These are phyloP conservation scores for Carduelis carduelis DNA, from an alignment of 2,797 vertebrate genomes.

Conservation along the genomic window DNA sequence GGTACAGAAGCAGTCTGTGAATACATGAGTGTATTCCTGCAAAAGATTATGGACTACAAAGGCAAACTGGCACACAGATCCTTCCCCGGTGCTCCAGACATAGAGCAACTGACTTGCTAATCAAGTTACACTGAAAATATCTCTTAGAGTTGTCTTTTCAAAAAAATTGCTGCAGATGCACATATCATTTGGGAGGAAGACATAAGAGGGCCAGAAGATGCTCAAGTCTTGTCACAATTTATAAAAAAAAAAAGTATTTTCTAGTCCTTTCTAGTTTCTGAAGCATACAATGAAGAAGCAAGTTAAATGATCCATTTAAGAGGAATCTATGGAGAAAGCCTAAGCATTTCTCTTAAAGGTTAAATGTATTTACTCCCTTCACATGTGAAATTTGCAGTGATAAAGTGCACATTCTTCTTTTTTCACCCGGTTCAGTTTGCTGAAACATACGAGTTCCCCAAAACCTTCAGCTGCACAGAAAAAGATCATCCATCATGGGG, in stretches of 20 bases:
- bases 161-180: neutral
- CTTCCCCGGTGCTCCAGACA: neutral
- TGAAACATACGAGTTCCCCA: neutral
- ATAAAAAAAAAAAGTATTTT: neutral
- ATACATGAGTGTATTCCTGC: neutral
- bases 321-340: neutral
- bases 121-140: neutral
- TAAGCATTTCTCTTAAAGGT: neutral
- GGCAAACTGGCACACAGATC: neutral
- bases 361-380: neutral
- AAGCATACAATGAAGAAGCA: neutral
- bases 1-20: neutral
- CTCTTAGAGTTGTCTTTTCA: neutral
- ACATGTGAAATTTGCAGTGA: neutral
- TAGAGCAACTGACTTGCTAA: neutral
- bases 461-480: neutral
- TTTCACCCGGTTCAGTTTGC: neutral
- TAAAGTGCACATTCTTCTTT: neutral
- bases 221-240: neutral
- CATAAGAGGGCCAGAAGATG: neutral
- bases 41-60: neutral
- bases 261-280: neutral
- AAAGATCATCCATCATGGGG: neutral
- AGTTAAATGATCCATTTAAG: neutral
- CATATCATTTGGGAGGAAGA: neutral